Base-by-base conservation (phyloP, 2,888 invertebrate genomes). In the Ametastegia equiseti region DNA sequence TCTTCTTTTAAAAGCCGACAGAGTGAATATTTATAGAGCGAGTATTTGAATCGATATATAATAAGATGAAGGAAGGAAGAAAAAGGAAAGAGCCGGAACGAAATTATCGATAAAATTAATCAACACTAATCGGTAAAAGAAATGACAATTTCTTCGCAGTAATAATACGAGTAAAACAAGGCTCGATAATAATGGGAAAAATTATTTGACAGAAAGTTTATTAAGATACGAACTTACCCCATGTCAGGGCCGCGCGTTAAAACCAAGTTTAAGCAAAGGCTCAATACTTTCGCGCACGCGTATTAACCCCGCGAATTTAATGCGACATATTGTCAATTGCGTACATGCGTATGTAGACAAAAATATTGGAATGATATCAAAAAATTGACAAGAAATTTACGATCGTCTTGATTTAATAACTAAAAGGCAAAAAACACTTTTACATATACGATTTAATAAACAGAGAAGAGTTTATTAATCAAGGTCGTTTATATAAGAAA, bases 241-340 rank as follows among this genome's bases (percentile, higher is more conserved):
- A 90, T 90, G 88, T 89, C 88, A 87, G 87, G 86, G 87, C 85
- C 87, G 88, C 87, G 87, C 85, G 84, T 85, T 54, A 85, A 85
- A 86, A 85, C 84, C 85, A 81, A 77, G 84, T 78, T 78, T 84
- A 87, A 88, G 88, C 86, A 85, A 86, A 87, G 86, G 88, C 86
- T 91, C 90, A 89, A 90, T 91, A 91, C 84, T 87, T 84, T 81
- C 82, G 86, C 90, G 91, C 90, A 85, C 85, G 90, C 90, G 91
- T 89, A 83, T 75, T 80, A 63, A 30, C 36, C 45, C 11, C 27
- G 19, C 13, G 27, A 15, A 60, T 80, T 67, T 67, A 80, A 81
- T 81, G 81, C 81, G 80, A 65, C 79, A 67, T n/a, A n/a, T 45
- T 33, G 42, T 78, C 4, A 27, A 50, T n/a, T 36, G 50, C 54